Evolutionary conservation across 2,797 vertebrate genomes (phyloP).

Genomic region (Brachyrhaphis roseni): DNA sequence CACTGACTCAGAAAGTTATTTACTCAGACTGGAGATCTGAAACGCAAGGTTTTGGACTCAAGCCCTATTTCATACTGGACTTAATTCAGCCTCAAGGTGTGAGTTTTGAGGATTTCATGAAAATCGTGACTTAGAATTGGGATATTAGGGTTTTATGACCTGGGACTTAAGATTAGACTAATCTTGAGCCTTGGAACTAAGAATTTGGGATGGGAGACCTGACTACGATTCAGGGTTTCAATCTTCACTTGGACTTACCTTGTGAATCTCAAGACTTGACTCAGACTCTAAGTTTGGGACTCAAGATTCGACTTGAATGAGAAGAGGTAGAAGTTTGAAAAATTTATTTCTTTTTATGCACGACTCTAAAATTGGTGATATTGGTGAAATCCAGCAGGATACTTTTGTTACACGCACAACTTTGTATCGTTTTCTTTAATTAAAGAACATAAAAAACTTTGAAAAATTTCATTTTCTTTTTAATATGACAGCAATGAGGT

Average conservation of each 20-base stretch:
- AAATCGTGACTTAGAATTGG: too few relatives aligned
- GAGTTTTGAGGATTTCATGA: not conserved
- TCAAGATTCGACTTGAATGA: not conserved
- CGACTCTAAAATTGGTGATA: not conserved
- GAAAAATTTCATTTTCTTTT: not conserved
- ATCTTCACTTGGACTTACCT: not conserved
- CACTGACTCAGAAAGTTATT: not conserved
- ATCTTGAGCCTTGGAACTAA: not conserved
- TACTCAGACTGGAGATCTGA: not conserved
- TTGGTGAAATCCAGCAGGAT: not conserved
- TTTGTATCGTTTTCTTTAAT: not conserved
- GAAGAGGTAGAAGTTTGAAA: not conserved
- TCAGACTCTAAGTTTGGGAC: not conserved
- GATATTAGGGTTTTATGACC: too few relatives aligned
- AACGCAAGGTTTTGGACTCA: not conserved
- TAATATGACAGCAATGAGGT: conserved; percentile 1
- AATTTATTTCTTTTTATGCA: not conserved
- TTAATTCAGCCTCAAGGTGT: not conserved
- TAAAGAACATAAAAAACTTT: not conserved
- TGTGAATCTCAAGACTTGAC: not conserved
- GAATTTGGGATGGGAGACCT: not conserved
- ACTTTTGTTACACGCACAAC: not conserved
- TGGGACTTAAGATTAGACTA: too few relatives aligned
- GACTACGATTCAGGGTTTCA: not conserved
- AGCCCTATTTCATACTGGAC: not conserved